Conservation (phyloP, 1,140 invertebrate genomes). For the Sycophila sp. region DNA sequence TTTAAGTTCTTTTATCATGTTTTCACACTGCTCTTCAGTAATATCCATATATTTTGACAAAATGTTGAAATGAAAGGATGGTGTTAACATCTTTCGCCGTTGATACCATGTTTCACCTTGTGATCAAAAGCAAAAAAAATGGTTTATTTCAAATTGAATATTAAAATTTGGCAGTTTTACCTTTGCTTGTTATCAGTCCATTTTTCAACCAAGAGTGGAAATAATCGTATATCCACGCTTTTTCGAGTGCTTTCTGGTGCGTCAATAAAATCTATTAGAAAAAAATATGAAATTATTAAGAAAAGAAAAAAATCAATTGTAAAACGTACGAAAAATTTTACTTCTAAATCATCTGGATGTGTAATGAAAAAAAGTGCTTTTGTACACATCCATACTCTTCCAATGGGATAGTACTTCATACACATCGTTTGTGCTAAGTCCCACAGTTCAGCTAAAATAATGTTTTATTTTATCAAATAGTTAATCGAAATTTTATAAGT, state of each 20-base stretch:
- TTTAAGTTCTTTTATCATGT: not conserved
- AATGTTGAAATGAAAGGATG: conserved; percentile 9
- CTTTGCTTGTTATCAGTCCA: conserved; percentile 17
- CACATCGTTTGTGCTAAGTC: not conserved
- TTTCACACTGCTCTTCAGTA: not conserved
- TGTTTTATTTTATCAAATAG: not conserved
- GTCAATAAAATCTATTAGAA: conserved; percentile 12
- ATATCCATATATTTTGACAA: not conserved
- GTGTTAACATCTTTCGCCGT: conserved; percentile 1
- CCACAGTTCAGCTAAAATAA: not conserved
- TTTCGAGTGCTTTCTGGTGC: not conserved
- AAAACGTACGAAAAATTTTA: not conserved
- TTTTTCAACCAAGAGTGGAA: conserved; percentile 13
- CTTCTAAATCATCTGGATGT: conserved; percentile 51
- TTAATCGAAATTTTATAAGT: not conserved
- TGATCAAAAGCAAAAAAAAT: not conserved
- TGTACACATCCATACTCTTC: conserved; percentile 28
- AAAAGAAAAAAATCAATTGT: not conserved
- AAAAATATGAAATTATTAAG: not conserved
- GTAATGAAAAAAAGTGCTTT: conserved; percentile 20
- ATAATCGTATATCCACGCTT: conserved; percentile 12
- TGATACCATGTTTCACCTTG: not conserved
- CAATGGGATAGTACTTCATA: conserved; percentile 47
- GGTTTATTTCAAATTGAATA: not conserved
- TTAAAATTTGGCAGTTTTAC: not conserved